Evolutionary conservation across 2,888 invertebrate species (phyloP).

Genomic region (Hemicrepidius hirtus): DNA sequence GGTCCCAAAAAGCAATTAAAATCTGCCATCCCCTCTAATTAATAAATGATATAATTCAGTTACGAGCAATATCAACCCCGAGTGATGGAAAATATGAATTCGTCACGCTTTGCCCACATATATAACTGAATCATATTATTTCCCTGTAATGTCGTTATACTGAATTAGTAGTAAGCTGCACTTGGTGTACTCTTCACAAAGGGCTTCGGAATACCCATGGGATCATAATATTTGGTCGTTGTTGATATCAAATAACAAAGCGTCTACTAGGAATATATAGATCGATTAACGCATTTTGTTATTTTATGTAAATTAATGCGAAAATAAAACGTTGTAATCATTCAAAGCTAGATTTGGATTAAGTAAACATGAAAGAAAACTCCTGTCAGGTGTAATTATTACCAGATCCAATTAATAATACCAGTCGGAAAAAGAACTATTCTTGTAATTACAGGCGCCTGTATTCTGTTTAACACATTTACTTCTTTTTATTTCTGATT

Average conservation of each 20-base stretch:
- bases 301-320: too few relatives aligned
- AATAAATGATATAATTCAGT: slow-evolving; percentile 66
- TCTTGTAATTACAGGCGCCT: slow-evolving; percentile 23
- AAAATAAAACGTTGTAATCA: too few relatives aligned
- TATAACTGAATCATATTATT: slow-evolving; percentile 66
- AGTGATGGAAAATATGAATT: slow-evolving; percentile 67
- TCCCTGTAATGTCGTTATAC: slow-evolving; percentile 60
- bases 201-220: slow-evolving; percentile 47
- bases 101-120: slow-evolving; percentile 68
- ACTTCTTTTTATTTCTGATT: not conserved
- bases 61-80: slow-evolving; percentile 61
- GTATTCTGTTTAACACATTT: not conserved
- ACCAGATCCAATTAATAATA: slow-evolving; percentile 7
- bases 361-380: slow-evolving; percentile 5
- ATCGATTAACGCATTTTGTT: too few relatives aligned
- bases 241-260: slow-evolving; percentile 35
- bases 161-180: slow-evolving; percentile 57
- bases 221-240: slow-evolving; percentile 36
- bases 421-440: not conserved
- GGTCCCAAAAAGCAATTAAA: slow-evolving; percentile 57
- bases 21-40: slow-evolving; percentile 61
- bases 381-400: slow-evolving; percentile 6
- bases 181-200: slow-evolving; percentile 42
- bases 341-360: not conserved
- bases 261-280: not conserved